These are phyloP conservation scores for Anastrepha ludens DNA, from an alignment of 1,140 invertebrate genomes.

Conservation along the genomic window DNA sequence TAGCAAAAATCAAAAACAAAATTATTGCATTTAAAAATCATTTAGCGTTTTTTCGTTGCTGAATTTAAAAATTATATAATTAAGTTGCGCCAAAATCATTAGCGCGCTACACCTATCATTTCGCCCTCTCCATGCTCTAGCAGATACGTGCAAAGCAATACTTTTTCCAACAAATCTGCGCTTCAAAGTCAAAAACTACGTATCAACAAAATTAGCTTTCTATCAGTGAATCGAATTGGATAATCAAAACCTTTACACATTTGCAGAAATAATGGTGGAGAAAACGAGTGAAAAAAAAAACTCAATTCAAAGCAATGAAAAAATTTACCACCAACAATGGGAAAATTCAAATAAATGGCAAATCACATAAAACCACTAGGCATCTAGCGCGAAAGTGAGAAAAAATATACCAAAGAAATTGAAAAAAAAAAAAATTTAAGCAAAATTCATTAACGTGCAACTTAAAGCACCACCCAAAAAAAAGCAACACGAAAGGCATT, in stretches of 20 bases:
- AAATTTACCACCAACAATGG: background rate
- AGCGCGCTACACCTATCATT: background rate
- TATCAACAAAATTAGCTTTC: constrained; percentile 5
- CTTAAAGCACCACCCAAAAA: constrained; percentile 26
- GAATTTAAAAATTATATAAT: no score
- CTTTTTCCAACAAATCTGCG: background rate
- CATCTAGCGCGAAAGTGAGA: constrained; percentile 24
- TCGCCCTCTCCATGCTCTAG: background rate
- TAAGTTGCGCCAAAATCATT: no score
- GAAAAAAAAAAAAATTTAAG: background rate
- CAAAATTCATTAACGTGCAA: constrained; percentile 22
- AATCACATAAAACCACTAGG: background rate
- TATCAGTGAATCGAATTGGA: background rate
- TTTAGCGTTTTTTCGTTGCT: no score
- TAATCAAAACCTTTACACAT: background rate
- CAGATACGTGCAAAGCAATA: background rate
- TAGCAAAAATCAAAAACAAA: no score
- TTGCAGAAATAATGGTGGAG: background rate
- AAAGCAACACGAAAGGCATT: background rate
- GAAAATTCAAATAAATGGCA: background rate
- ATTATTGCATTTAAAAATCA: no score
- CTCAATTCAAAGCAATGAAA: background rate
- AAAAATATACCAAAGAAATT: background rate
- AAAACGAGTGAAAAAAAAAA: background rate
- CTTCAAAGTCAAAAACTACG: background rate